Conservation (phyloP, 2,797 vertebrate genomes). For the Anguilla anguilla region DNA sequence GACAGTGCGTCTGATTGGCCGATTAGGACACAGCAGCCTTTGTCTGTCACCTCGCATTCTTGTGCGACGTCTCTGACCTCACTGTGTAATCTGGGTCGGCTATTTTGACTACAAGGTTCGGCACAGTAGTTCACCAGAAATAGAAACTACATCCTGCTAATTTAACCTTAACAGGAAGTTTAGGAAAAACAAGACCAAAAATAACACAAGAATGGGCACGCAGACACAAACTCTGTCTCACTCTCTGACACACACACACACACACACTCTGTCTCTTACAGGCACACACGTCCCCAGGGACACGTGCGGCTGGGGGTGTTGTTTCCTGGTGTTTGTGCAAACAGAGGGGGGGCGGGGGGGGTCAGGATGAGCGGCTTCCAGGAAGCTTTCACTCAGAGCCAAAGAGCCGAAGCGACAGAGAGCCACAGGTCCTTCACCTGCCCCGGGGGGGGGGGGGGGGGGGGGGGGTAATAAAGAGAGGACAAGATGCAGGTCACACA, state of each 20-base stretch:
- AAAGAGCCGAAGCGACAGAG: slow-evolving; percentile 27
- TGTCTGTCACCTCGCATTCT: neutral
- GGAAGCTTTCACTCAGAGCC: slow-evolving; percentile 43
- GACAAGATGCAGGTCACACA: neutral
- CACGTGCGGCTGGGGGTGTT: slow-evolving; percentile 8
- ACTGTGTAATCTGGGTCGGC: slow-evolving; percentile 1
- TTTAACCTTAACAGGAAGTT: neutral
- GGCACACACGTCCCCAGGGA: neutral
- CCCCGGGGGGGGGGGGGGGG: slow-evolving; percentile 6
- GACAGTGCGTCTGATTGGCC: neutral
- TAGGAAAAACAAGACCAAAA: slow-evolving; percentile 24
- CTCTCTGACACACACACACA: neutral
- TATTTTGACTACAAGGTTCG: neutral
- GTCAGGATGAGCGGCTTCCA: slow-evolving; percentile 42
- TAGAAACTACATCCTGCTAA: slow-evolving; percentile 10
- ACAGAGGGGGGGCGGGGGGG: slow-evolving; percentile 51
- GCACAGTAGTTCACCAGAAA: slow-evolving; percentile 4
- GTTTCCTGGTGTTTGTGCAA: slow-evolving; percentile 54
- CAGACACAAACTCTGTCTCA: neutral
- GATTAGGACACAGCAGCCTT: neutral
- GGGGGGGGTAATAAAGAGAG: neutral
- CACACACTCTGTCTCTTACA: slow-evolving; percentile 4
- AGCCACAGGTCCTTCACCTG: slow-evolving; percentile 31
- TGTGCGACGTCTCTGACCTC: neutral
- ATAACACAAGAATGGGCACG: neutral